Evolutionary conservation across 2,888 invertebrate genomes (phyloP).

Genomic region (Gastrophysa polygoni): DNA sequence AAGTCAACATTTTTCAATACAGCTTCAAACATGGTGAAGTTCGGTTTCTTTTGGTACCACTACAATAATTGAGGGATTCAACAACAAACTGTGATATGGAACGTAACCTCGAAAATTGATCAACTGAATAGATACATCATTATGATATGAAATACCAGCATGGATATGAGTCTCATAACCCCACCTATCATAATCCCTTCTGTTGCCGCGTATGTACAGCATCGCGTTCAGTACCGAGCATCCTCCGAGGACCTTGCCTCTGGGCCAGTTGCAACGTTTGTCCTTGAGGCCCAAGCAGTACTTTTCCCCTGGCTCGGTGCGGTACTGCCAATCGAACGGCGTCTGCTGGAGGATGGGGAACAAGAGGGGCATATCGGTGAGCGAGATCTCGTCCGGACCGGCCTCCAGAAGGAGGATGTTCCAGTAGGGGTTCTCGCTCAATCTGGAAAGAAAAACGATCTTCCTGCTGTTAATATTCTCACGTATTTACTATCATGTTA

Average conservation of each 20-base stretch:
- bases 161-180: too few species aligned
- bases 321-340: conserved; percentile 81
- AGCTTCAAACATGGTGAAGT: too few species aligned
- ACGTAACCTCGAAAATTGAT: too few species aligned
- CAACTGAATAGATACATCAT: too few species aligned
- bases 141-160: too few species aligned
- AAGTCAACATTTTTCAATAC: too few species aligned
- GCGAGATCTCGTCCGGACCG: conserved; percentile 62
- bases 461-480: too few species aligned
- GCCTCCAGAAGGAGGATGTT: conserved; percentile 78
- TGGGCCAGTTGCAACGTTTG: conserved; percentile 73
- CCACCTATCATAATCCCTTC: conserved; percentile 75
- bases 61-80: too few species aligned
- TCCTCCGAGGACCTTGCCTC: conserved; percentile 81
- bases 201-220: conserved; percentile 86
- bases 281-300: conserved; percentile 74
- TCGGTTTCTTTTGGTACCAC: too few species aligned
- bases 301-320: conserved; percentile 70
- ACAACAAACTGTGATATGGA: too few species aligned
- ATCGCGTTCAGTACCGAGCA: conserved; percentile 87
- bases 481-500: too few species aligned
- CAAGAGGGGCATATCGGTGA: conserved; percentile 74
- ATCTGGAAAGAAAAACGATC: too few species aligned
- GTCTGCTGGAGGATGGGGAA: conserved; percentile 76
- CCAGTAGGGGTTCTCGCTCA: conserved; percentile 77